A percentile compares a stretch with the other conserved stretches of the same genome.
phyloP scores from a whole-genome alignment of 2,797 vertebrate species.

The Glossophaga mutica region DNA sequence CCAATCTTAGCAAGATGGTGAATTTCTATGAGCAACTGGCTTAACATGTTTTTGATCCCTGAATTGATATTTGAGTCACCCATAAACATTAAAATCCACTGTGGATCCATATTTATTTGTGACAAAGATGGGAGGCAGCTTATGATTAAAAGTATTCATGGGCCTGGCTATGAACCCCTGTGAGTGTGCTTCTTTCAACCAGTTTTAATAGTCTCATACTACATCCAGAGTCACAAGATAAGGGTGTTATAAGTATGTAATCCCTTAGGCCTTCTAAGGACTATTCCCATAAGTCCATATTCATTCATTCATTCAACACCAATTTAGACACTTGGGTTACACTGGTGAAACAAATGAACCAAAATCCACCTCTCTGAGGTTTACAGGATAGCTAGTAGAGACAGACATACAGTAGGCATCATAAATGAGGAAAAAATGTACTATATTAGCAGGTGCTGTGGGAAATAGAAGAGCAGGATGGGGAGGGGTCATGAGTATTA shows the following conservation, averaged over 20 bases:
- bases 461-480: background rate
- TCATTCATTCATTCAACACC: background rate
- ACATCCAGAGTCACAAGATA: background rate
- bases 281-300: background rate
- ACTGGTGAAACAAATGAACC: background rate
- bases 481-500: background rate
- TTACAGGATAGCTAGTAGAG: background rate
- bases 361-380: background rate
- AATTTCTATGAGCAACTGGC: background rate
- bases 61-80: background rate
- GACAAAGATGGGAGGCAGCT: background rate
- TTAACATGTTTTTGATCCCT: background rate
- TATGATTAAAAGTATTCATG: background rate
- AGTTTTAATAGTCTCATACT: background rate
- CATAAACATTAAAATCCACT: background rate
- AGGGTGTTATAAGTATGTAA: background rate
- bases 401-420: background rate
- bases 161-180: background rate
- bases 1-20: background rate
- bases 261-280: background rate
- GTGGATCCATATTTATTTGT: background rate
- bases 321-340: background rate
- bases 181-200: background rate
- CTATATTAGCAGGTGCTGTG: background rate
- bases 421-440: background rate